Conservation (phyloP, 2,888 invertebrate genomes). For the Caenorhabditis sp. region DNA sequence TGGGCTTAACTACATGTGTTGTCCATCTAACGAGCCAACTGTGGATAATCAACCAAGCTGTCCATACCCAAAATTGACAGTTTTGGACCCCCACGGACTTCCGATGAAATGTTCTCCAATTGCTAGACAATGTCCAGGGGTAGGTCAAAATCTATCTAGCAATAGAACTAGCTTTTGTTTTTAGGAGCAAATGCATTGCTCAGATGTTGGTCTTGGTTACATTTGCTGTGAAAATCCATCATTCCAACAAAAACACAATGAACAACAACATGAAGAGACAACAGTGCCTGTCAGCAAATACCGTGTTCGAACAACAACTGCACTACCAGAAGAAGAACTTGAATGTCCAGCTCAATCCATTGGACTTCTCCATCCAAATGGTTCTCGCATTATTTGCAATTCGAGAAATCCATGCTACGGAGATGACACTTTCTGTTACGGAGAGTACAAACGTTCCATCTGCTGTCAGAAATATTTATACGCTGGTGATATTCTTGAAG, state of each 20-base stretch:
- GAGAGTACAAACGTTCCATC: conserved; percentile 48
- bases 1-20: conserved; percentile 70
- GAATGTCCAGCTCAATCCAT: conserved; percentile 51
- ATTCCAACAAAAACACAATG: conserved; percentile 16
- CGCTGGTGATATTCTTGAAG: conserved; percentile 42
- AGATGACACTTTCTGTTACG: conserved; percentile 52
- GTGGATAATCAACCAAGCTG: conserved; percentile 57
- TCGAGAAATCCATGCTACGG: conserved; percentile 45
- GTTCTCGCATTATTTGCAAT: conserved; percentile 40
- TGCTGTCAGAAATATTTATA: conserved; percentile 53
- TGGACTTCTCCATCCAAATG: conserved; percentile 43
- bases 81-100: conserved; percentile 55
- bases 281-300: conserved; percentile 2
- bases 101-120: conserved; percentile 56
- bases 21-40: conserved; percentile 64
- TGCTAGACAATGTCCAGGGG: conserved; percentile 55
- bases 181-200: conserved; percentile 59
- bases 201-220: conserved; percentile 50
- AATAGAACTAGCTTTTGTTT: conserved; percentile 8
- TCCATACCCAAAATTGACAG: conserved; percentile 53
- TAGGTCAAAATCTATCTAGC: too few species aligned
- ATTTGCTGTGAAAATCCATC: conserved; percentile 63
- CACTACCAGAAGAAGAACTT: conserved; percentile 32
- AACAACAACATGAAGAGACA: not conserved
- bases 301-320: conserved; percentile 25